Conservation (phyloP, 2,888 invertebrate genomes). For the Drosophila falleni region DNA sequence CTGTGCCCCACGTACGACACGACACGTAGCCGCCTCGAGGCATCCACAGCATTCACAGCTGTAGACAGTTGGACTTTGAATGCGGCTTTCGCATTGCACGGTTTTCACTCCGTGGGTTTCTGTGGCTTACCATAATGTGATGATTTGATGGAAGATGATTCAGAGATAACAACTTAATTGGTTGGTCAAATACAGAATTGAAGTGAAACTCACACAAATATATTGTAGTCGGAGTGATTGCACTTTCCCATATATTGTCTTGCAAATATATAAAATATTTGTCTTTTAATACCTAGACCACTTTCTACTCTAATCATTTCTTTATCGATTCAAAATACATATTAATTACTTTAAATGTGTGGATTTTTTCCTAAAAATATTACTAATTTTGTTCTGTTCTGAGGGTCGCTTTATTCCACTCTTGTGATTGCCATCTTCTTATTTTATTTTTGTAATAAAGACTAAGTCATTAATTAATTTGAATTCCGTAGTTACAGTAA, state of each 20-base stretch:
- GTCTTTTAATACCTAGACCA: not conserved
- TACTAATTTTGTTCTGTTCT: too few species aligned
- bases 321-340: not conserved
- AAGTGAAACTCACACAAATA: not conserved
- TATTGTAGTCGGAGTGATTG: not conserved
- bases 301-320: too few species aligned
- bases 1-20: conserved; percentile 55
- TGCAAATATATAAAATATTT: not conserved
- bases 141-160: conserved; percentile 37
- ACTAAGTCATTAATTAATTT: too few species aligned
- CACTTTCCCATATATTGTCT: too few species aligned
- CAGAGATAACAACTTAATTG: conserved; percentile 20
- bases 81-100: conserved; percentile 26
- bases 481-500: too few species aligned
- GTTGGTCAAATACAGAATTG: not conserved
- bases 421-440: too few species aligned
- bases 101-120: conserved; percentile 30
- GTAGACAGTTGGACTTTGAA: conserved; percentile 48
- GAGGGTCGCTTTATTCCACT: too few species aligned
- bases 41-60: conserved; percentile 70
- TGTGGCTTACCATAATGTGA: conserved; percentile 53
- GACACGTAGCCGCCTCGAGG: conserved; percentile 54
- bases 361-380: too few species aligned
- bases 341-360: too few species aligned
- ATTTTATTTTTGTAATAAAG: not conserved